Evolutionary conservation across 2,888 invertebrate genomes (phyloP), one percentile per base, ranked within the genome.

Genomic region (Cremastobaeus sp.): DNA sequence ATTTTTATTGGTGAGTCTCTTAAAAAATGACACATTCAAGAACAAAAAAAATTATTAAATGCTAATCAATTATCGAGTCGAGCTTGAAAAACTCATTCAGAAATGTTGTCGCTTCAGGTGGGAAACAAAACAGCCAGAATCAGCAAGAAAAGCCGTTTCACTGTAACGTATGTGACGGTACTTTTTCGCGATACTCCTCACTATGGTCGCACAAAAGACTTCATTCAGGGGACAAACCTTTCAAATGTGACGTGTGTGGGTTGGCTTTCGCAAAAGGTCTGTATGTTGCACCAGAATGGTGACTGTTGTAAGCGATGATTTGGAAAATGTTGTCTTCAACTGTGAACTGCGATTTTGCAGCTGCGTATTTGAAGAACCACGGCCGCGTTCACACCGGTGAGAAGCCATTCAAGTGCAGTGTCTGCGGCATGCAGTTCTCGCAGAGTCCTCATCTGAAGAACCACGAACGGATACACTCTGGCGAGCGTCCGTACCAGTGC

Each of bases 391-490:
- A 96, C 80, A 95, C 95, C 0, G 95, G 95, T 5, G 90, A 90
- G 76, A 89, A 89, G 68, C 89, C 89, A 8, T 90, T 81, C 84
- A 93, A 93, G 87, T 96, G 95, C 88, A 93, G 92, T 84, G 95
- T 95, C 17, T 96, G 95, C 86, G 95, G 95, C 43, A 95, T 95
- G 95, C 95, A 95, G 86, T 95, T 96, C 86, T 95, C 95, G 3
- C 95, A 96, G 83, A 94, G 94, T 60, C 95, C 95, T 1, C 95
- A 96, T 90, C 89, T 96, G 57, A 95, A 95, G 84, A 96, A 95
- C 86, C 95, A 95, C 84, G 95, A 96, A 88, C 90, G 95, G 82
- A 95, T 95, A 62, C 95, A 96, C 86, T 95, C 95, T 25, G 95
- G 95, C 1, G 95, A 95, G 83, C 92, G 95, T 76, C 95, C 95